phyloP scores from a whole-genome alignment of 2,888 invertebrate species.

The Axea sp. region DNA sequence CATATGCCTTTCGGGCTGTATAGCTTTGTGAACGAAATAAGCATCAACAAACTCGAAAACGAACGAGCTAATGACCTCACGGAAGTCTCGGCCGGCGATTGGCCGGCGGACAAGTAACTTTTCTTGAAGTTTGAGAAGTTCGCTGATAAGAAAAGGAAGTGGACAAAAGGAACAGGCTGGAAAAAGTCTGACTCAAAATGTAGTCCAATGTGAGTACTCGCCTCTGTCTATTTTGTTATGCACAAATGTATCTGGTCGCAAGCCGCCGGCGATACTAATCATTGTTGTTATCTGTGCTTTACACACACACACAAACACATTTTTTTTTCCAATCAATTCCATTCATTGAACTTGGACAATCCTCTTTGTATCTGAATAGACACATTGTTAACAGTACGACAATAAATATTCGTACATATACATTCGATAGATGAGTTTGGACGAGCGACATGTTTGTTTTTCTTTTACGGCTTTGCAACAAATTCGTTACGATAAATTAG shows the following conservation, averaged over 20 bases:
- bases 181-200: no score
- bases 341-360: slow-evolving; percentile 44
- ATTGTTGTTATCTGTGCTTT: slow-evolving; percentile 41
- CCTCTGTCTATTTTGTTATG: slow-evolving; percentile 3
- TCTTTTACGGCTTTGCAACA: slow-evolving; percentile 12
- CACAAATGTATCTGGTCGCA: slow-evolving; percentile 12
- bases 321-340: slow-evolving; percentile 56
- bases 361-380: slow-evolving; percentile 24
- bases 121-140: slow-evolving; percentile 45
- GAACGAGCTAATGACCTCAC: slow-evolving; percentile 55
- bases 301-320: no score
- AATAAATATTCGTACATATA: slow-evolving; percentile 11
- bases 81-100: slow-evolving; percentile 53
- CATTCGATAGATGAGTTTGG: neutral
- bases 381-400: slow-evolving; percentile 28
- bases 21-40: slow-evolving; percentile 12
- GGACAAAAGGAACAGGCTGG: slow-evolving; percentile 21
- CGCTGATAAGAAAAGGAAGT: slow-evolving; percentile 38
- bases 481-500: slow-evolving; percentile 22
- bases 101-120: slow-evolving; percentile 56
- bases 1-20: slow-evolving; percentile 10
- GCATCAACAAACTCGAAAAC: slow-evolving; percentile 20
- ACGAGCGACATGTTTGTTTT: slow-evolving; percentile 4
- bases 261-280: slow-evolving; percentile 47
- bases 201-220: no score